phyloP scores from a whole-genome alignment of 2,797 vertebrate species.

The Typhlichthys subterraneus region DNA sequence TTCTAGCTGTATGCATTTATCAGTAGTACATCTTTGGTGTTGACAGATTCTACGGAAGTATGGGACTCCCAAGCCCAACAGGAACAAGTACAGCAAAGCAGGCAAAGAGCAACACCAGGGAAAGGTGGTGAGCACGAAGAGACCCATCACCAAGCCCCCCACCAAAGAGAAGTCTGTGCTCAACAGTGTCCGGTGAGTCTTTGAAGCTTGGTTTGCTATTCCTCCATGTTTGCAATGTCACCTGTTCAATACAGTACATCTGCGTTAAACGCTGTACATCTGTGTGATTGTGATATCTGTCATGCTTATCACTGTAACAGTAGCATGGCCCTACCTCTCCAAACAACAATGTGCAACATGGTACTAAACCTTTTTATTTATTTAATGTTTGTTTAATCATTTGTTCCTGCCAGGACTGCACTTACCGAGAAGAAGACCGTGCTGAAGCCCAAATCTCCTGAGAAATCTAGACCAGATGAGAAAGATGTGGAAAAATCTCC shows the following conservation, averaged over 20 bases:
- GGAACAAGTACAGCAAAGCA: slow-evolving; percentile 94
- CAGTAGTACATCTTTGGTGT: slow-evolving; percentile 10
- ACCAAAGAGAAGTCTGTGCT: slow-evolving; percentile 93
- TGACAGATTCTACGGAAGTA: slow-evolving; percentile 94
- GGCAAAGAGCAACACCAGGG: slow-evolving; percentile 96
- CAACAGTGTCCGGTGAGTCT: slow-evolving; percentile 89
- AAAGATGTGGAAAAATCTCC: slow-evolving; percentile 96
- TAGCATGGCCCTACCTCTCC: background rate
- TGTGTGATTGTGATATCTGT: background rate
- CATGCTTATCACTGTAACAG: too few relatives aligned
- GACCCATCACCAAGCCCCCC: slow-evolving; percentile 90
- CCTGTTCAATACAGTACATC: background rate
- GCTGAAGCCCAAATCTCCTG: slow-evolving; percentile 94
- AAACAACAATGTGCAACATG: background rate
- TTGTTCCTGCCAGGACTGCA: slow-evolving; percentile 82
- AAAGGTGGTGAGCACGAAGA: slow-evolving; percentile 97
- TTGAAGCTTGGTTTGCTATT: slow-evolving; percentile 1
- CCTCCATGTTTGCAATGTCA: slow-evolving; percentile 3
- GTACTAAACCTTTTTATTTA: background rate
- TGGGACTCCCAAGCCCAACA: slow-evolving; percentile 90
- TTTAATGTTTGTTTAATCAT: background rate
- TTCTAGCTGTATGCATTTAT: too few relatives aligned
- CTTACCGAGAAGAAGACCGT: slow-evolving; percentile 96
- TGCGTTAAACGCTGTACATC: too few relatives aligned
- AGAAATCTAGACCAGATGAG: slow-evolving; percentile 93